phyloP scores from a whole-genome alignment of 2,113 vertebrate species.

The Phasianus colchicus region DNA sequence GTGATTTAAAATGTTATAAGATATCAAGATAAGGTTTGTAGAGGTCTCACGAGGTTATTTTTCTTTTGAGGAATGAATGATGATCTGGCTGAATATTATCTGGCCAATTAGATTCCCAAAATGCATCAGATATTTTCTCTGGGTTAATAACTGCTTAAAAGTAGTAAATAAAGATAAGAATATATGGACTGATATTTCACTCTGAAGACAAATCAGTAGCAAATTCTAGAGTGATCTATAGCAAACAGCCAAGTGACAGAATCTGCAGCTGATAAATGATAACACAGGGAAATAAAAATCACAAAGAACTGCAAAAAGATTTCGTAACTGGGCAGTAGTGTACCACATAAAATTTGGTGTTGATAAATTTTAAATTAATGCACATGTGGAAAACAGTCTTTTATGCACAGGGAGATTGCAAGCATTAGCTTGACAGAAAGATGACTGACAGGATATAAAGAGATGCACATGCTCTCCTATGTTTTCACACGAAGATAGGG shows the following conservation, averaged over 20 bases:
- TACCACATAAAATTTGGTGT: neutral
- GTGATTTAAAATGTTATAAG: neutral
- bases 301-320: neutral
- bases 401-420: neutral
- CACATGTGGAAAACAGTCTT: neutral
- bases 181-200: neutral
- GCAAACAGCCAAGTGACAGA: neutral
- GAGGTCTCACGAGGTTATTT: neutral
- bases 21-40: neutral
- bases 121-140: neutral
- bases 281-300: neutral
- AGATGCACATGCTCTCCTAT: neutral
- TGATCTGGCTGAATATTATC: neutral
- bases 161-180: neutral
- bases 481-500: neutral
- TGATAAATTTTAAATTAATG: slow-evolving; percentile 4
- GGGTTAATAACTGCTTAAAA: slow-evolving; percentile 5
- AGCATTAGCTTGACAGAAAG: neutral
- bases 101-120: neutral
- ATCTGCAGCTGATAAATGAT: neutral
- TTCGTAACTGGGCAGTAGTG: neutral
- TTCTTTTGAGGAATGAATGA: slow-evolving; percentile 1
- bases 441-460: neutral
- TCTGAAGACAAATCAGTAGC: neutral
- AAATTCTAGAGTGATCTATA: neutral